Percentiles rank a stretch among this genome's conserved stretches.
phyloP scores from a whole-genome alignment of 1,140 invertebrate genomes.

The Drosophila obscura region DNA sequence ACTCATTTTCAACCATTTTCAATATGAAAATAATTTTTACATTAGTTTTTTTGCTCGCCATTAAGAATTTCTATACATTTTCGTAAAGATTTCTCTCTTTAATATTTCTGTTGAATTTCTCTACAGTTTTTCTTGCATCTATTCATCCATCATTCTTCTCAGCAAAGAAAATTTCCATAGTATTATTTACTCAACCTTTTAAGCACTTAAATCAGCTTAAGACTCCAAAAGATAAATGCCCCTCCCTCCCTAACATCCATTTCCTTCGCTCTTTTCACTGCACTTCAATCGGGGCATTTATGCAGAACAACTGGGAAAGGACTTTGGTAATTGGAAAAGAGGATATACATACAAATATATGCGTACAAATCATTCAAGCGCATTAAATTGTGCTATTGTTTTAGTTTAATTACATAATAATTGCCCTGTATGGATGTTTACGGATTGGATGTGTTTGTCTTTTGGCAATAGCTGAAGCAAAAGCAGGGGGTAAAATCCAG shows the following conservation, averaged over 20 bases:
- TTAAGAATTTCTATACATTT: neutral
- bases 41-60: neutral
- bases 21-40: too few species aligned
- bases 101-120: neutral
- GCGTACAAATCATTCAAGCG: constrained; percentile 48
- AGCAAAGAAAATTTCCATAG: neutral
- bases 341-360: too few species aligned
- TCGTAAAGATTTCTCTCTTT: too few species aligned
- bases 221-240: neutral
- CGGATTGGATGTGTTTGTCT: constrained; percentile 17
- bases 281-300: constrained; percentile 10
- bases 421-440: constrained; percentile 52
- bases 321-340: too few species aligned
- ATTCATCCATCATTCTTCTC: too few species aligned
- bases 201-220: constrained; percentile 19
- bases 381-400: constrained; percentile 70
- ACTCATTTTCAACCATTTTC: too few species aligned
- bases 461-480: constrained; percentile 62
- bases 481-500: constrained; percentile 55
- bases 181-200: constrained; percentile 10
- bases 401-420: constrained; percentile 81
- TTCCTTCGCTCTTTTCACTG: neutral
- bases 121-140: neutral
- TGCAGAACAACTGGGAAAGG: constrained; percentile 17
- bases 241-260: neutral